phyloP scores from a whole-genome alignment of 2,113 vertebrate genomes.

The Menura novaehollandiae region DNA sequence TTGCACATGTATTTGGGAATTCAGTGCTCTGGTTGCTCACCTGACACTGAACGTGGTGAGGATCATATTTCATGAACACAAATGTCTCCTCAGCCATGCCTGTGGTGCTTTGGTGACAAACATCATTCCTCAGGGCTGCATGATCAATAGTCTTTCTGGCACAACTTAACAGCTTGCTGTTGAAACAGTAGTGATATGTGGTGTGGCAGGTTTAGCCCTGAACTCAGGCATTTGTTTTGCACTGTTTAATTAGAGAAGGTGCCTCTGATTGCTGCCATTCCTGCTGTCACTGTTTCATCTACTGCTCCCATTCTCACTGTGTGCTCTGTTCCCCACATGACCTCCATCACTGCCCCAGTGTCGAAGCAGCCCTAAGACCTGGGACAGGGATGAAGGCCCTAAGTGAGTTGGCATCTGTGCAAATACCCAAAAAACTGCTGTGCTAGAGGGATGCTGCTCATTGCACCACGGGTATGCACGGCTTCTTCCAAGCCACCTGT shows the following conservation, averaged over 20 bases:
- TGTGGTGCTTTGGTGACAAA: not conserved
- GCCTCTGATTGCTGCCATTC: not conserved
- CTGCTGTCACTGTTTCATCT: not conserved
- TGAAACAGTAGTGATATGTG: not conserved
- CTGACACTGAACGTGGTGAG: not conserved
- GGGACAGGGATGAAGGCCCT: not conserved
- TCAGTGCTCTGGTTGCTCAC: not conserved
- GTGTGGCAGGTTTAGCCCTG: not conserved
- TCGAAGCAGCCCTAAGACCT: not conserved
- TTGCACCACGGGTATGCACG: rapidly evolving
- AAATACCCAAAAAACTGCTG: not conserved
- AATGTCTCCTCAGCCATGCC: not conserved
- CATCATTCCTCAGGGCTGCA: not conserved
- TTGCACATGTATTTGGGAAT: not conserved
- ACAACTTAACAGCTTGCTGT: not conserved
- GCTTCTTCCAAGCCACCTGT: not conserved
- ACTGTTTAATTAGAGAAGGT: not conserved
- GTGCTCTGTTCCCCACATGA: not conserved
- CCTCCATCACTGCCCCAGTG: rapidly evolving
- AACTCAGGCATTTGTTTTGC: not conserved
- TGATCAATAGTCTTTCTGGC: not conserved
- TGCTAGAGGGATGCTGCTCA: not conserved
- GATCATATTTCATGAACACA: not conserved
- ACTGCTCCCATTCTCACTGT: not conserved
- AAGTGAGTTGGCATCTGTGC: not conserved